Conservation (phyloP, 2,888 invertebrate genomes). For the Drosophila seclusa region DNA sequence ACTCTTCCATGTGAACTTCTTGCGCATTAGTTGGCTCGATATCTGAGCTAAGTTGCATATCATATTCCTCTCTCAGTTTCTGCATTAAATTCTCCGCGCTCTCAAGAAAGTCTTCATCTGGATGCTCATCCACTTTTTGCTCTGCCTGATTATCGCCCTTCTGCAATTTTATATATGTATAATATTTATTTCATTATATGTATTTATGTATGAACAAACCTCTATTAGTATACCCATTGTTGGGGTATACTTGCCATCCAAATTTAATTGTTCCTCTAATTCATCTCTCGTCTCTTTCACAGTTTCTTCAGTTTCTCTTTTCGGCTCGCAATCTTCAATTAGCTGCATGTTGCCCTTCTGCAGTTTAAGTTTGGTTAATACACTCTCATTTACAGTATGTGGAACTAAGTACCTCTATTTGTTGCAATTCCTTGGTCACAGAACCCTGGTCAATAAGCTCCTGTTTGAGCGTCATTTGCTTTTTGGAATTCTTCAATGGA, state of each 20-base stretch:
- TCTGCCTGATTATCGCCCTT: constrained; percentile 4
- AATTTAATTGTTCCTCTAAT: not conserved
- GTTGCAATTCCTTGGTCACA: not conserved
- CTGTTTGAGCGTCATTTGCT: not conserved
- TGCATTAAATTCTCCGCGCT: not conserved
- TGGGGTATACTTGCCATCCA: not conserved
- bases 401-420: constrained; percentile 34
- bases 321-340: constrained; percentile 12
- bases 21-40: not conserved
- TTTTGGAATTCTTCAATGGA: not conserved
- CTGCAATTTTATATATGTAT: not conserved
- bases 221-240: constrained; percentile 4
- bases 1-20: not conserved
- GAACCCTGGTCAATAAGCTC: constrained; percentile 5
- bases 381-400: not conserved
- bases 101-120: not conserved
- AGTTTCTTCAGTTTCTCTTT: not conserved
- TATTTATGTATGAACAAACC: constrained; percentile 9
- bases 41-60: not conserved
- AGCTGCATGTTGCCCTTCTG: constrained; percentile 27
- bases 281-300: constrained; percentile 1
- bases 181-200: too few relatives aligned
- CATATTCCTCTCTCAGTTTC: constrained; percentile 4
- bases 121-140: not conserved
- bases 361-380: not conserved